phyloP scores from a whole-genome alignment of 2,113 vertebrate species.

The Pongo abelii region DNA sequence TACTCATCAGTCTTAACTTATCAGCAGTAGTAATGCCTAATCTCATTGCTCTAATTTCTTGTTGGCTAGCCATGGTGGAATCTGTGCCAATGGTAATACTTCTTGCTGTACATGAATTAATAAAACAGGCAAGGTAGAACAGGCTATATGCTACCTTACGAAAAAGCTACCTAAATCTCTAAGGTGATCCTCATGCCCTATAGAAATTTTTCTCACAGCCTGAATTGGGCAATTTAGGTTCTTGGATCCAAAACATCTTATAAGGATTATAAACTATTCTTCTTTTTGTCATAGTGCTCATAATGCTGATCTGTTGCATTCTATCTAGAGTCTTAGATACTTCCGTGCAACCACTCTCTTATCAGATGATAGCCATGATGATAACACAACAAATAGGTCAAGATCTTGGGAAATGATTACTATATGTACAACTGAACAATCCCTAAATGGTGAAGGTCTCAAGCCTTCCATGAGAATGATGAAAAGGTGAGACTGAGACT shows the following conservation, averaged over 20 bases:
- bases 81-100: not conserved
- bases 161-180: not conserved
- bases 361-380: not conserved
- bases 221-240: not conserved
- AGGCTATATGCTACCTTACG: not conserved
- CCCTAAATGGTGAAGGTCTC: not conserved
- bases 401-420: not conserved
- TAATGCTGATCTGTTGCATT: not conserved
- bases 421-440: not conserved
- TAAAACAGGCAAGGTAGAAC: not conserved
- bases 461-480: not conserved
- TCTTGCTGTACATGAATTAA: not conserved
- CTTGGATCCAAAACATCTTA: not conserved
- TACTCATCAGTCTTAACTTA: not conserved
- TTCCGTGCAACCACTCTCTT: not conserved
- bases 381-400: not conserved
- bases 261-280: not conserved
- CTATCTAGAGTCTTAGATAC: not conserved
- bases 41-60: not conserved
- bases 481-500: not conserved
- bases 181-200: not conserved
- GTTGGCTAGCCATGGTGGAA: not conserved
- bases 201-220: not conserved
- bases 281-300: not conserved
- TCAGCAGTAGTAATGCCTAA: not conserved